Conservation (phyloP, 2,113 vertebrate species). For the Mus pahari region DNA sequence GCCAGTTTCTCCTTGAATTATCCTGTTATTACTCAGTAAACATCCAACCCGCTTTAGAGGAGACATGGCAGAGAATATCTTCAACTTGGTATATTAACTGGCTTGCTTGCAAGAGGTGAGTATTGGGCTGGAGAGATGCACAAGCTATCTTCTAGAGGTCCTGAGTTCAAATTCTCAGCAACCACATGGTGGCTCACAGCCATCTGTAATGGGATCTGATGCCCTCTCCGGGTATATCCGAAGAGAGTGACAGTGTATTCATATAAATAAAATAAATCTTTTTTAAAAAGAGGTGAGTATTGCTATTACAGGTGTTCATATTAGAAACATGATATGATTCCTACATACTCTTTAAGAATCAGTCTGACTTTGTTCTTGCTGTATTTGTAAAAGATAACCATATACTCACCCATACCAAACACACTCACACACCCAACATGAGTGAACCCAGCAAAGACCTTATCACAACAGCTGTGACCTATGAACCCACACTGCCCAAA, state of each 20-base stretch:
- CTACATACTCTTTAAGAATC: background rate
- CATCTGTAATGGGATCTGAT: too few species aligned
- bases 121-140: too few species aligned
- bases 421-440: background rate
- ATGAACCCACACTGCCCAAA: background rate
- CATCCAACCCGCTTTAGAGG: background rate
- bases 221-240: too few species aligned
- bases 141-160: too few species aligned
- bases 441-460: background rate
- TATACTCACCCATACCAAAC: background rate
- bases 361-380: background rate
- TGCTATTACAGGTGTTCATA: background rate
- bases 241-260: too few species aligned
- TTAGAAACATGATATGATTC: background rate
- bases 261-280: too few species aligned
- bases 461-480: background rate
- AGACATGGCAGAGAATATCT: background rate
- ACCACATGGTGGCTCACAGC: too few species aligned
- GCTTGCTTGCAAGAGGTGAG: background rate
- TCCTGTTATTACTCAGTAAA: background rate
- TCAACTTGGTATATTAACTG: background rate
- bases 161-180: too few species aligned
- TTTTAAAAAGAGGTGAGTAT: background rate
- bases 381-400: background rate
- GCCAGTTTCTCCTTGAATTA: background rate